Base-by-base conservation (phyloP, 2,888 invertebrate species). In the Stegophylla sp. region DNA sequence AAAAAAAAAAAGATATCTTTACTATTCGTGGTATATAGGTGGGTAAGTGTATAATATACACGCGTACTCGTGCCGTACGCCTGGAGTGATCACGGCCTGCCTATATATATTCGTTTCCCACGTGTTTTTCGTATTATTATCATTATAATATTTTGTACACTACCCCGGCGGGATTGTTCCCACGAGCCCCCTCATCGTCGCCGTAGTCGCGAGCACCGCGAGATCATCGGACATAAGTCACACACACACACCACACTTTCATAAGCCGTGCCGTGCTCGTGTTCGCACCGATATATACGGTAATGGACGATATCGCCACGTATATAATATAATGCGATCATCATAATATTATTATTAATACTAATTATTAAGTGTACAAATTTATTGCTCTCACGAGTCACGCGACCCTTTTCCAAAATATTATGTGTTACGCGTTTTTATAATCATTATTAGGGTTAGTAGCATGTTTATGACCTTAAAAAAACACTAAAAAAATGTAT, bases 41-140 rank as follows among this genome's bases (percentile, higher is more conserved):
- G 13, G 23, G 26, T 45, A 45, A 34, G 51, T 28, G 23, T 23
- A 71, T 15, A 53, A 13, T 20, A 15, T 15, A 23, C 34, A 12
- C n/a, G 51, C 51, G 41, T 66, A 64, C 79, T 79, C 77, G 77
- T 79, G 77, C 69, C 51, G 61, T 51, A 51, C 69, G 79, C 79
- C 79, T 61, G 69, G 51, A 79, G 79, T 79, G 79, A 51, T 79
- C 79, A 79, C 79, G 79, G 79, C 79, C 71, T 45, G 79, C 61
- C 59, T 79, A 79, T 48, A 61, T 69, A 79, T 48, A 61, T 69
- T 77, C 79, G 59, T 79, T 79, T 79, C 79, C 79, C 79, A 79
- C 79, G 79, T 79, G 79, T 79, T 79, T 79, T 63, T 69, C 20
- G 3, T 77, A 77, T 77, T 71, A 69, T 76, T 66, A 76, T 59